Evolutionary conservation across 2,113 vertebrate genomes (phyloP).

Genomic region (Thunnus thynnus): DNA sequence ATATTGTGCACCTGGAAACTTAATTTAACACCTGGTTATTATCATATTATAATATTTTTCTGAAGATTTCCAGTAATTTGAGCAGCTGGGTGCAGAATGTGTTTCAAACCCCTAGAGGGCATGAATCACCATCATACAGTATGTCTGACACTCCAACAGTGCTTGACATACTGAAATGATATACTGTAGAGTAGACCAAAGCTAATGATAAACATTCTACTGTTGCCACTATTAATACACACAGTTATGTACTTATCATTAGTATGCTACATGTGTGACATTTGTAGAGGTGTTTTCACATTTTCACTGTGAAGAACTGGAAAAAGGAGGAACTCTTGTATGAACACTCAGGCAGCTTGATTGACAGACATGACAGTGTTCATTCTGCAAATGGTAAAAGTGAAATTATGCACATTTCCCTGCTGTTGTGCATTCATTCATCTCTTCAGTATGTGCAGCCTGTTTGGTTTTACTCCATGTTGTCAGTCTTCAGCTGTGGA

Average conservation of each 20-base stretch:
- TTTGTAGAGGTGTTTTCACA: slow-evolving; percentile 8
- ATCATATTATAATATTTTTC: background rate
- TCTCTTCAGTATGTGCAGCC: background rate
- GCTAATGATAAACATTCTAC: slow-evolving; percentile 33
- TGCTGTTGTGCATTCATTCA: background rate
- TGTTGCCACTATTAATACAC: slow-evolving; percentile 6
- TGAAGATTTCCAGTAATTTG: background rate
- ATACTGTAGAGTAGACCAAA: background rate
- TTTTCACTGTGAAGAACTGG: slow-evolving; percentile 30
- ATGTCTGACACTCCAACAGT: background rate
- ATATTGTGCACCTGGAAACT: background rate
- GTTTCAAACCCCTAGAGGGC: slow-evolving; percentile 67
- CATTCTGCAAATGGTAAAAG: background rate
- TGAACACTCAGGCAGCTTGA: background rate
- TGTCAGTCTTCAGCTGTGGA: background rate
- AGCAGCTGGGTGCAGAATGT: slow-evolving; percentile 19
- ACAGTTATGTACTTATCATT: background rate
- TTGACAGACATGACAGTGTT: slow-evolving; percentile 4
- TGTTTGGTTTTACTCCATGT: background rate
- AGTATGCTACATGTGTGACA: slow-evolving; percentile 11
- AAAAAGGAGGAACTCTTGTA: background rate
- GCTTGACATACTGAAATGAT: slow-evolving; percentile 4
- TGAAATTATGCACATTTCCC: background rate
- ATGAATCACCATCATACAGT: slow-evolving; percentile 45
- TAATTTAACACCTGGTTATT: background rate